These are phyloP conservation scores for Pseudoips prasinana DNA, from an alignment of 2,888 invertebrate species.

Conservation along the genomic window DNA sequence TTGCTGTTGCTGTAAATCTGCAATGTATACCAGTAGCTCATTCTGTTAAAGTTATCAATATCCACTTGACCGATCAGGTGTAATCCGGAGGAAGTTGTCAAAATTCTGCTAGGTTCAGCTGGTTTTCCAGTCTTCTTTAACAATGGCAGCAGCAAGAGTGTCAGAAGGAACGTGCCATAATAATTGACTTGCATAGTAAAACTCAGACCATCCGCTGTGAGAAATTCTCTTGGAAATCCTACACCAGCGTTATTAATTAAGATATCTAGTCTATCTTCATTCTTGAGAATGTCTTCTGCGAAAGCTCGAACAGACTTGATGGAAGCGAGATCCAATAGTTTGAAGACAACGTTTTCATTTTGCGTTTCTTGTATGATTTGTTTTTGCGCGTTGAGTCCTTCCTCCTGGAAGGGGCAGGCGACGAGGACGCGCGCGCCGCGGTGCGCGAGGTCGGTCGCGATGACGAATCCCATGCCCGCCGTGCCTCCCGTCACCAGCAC, in stretches of 20 bases:
- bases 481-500: slow-evolving; percentile 58
- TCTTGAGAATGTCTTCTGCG: slow-evolving; percentile 7
- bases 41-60: slow-evolving; percentile 31
- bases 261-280: slow-evolving; percentile 2
- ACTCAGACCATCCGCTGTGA: slow-evolving; percentile 83
- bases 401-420: slow-evolving; percentile 53
- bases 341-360: too few relatives aligned
- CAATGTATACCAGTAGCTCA: slow-evolving; percentile 6
- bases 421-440: slow-evolving; percentile 58
- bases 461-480: slow-evolving; percentile 53
- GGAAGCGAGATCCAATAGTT: too few relatives aligned
- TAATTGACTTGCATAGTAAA: slow-evolving; percentile 81
- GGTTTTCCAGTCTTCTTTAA: slow-evolving; percentile 33
- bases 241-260: slow-evolving; percentile 83
- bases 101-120: too few relatives aligned
- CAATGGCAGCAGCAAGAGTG: slow-evolving; percentile 1
- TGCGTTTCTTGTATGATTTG: too few relatives aligned
- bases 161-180: slow-evolving; percentile 82
- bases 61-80: slow-evolving; percentile 49
- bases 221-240: slow-evolving; percentile 48
- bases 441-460: slow-evolving; percentile 54
- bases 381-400: too few relatives aligned
- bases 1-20: slow-evolving; percentile 60
- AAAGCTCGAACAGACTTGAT: background rate
- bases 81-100: too few relatives aligned